Evolutionary conservation across 2,797 vertebrate genomes (phyloP), one percentile per base, ranked within the genome.

Genomic region (Chaetodon trifasciatus): DNA sequence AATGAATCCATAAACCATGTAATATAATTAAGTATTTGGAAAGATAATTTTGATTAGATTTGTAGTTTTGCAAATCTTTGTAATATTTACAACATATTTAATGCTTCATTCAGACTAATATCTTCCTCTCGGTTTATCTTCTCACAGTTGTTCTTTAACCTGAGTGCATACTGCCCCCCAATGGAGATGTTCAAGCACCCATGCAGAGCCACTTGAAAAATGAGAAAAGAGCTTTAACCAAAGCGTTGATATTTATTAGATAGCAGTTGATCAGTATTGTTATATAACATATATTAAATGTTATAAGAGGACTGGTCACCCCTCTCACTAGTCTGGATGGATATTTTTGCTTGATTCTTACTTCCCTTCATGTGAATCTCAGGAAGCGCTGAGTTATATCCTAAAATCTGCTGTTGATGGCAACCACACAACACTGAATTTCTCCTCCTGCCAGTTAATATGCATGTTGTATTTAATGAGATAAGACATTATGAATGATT

Each of bases 91-190:
- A 56, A 23, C 23, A 11, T 39, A 71, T 81, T 60, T 37, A 63
- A 66, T 50, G 10, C 55, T 57, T 73, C 39, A 70, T 6, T 80
- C 23, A 61, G 67, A 50, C 21, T 10, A 58, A 46, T 40, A 56
- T 57, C 52, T 74, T 62, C 63, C 52, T 55, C 67, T 72, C 46
- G 40, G 53, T 56, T 65, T 42, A 58, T 57, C 53, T 28, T 71
- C 40, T 78, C 46, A 3, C 28, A 73, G n/a, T 55, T 47, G 61
- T 64, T 58, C 23, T 32, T 58, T 72, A 55, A 56, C 46, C 24
- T 89, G 82, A 74, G 76, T 65, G 57, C 57, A 87, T 86, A 91
- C 89, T 90, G 90, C 88, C 92, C 81, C 88, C 95, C 92, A 78
- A 74, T 88, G 95, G 88, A 50, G 12, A 77, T 5, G 23, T 24